Conservation (phyloP, 2,113 vertebrate species). For the Ptilorrhoa leucosticta region DNA sequence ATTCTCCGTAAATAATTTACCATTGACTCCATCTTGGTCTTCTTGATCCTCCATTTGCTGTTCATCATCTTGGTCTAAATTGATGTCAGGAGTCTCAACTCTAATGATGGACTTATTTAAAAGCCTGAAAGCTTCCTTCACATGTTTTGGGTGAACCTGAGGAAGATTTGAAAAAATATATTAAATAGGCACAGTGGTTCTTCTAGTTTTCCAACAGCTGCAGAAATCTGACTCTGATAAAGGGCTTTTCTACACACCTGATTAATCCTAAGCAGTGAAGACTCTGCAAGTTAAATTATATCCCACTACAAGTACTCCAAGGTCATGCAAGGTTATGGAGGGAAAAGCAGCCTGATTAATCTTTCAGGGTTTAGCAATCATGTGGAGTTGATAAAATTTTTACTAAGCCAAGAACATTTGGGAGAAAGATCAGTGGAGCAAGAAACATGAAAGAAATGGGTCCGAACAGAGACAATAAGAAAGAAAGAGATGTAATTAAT, state of each 20-base stretch:
- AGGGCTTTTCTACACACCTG: not conserved
- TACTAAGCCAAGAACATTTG: not conserved
- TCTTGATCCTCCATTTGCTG: slow-evolving; percentile 71
- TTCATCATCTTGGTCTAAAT: slow-evolving; percentile 92
- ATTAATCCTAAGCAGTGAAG: not conserved
- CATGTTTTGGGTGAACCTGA: slow-evolving; percentile 97
- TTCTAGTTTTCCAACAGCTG: not conserved
- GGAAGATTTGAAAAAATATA: not conserved
- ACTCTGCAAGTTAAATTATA: not conserved
- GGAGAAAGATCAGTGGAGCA: not conserved
- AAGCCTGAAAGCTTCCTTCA: slow-evolving; percentile 96
- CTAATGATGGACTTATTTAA: slow-evolving; percentile 98
- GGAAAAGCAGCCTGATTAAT: not conserved
- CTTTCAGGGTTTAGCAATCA: not conserved
- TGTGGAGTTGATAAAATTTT: not conserved
- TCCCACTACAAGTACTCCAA: not conserved
- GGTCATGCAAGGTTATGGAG: not conserved
- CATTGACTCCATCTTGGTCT: slow-evolving; percentile 70
- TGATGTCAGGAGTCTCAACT: slow-evolving; percentile 96
- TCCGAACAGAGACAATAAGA: not conserved
- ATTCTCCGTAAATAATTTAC: slow-evolving; percentile 54
- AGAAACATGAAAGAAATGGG: not conserved
- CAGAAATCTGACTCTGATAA: not conserved
- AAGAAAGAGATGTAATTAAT: not conserved
- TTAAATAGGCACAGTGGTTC: not conserved